Evolutionary conservation across 2,113 vertebrate genomes (phyloP).

Genomic region (Corythoichthys intestinalis): DNA sequence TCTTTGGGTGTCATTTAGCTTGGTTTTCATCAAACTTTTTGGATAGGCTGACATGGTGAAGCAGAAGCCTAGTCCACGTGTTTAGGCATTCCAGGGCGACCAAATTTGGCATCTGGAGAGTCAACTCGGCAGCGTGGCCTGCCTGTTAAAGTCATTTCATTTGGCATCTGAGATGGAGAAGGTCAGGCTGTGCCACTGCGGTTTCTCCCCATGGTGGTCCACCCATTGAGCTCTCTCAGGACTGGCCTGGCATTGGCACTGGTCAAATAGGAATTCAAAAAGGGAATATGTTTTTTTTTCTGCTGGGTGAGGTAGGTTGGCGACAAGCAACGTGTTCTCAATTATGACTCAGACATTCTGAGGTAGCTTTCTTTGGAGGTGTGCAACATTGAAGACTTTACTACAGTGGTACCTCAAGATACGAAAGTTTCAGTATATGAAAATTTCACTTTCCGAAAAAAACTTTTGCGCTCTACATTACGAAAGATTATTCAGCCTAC

Average conservation of each 20-base stretch:
- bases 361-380: slow-evolving; percentile 74
- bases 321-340: slow-evolving; percentile 44
- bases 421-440: too few species aligned
- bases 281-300: slow-evolving; percentile 14
- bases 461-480: too few species aligned
- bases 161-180: neutral
- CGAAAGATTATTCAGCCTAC: too few species aligned
- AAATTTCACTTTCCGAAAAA: slow-evolving; percentile 23
- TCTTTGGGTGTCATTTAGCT: slow-evolving; percentile 75
- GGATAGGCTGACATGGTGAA: slow-evolving; percentile 50
- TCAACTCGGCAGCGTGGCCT: slow-evolving; percentile 28
- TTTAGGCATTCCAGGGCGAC: slow-evolving; percentile 36
- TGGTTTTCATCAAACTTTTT: slow-evolving; percentile 67
- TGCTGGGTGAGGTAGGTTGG: slow-evolving; percentile 52
- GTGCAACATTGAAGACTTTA: slow-evolving; percentile 43
- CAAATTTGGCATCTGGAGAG: slow-evolving; percentile 55
- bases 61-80: slow-evolving; percentile 30
- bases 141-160: slow-evolving; percentile 16
- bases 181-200: slow-evolving; percentile 25
- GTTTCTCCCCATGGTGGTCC: slow-evolving; percentile 45
- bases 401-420: neutral
- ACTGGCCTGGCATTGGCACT: slow-evolving; percentile 44
- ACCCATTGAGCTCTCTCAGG: slow-evolving; percentile 45
- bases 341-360: slow-evolving; percentile 58
- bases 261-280: slow-evolving; percentile 17